These are phyloP conservation scores for Timema cristinae DNA, from an alignment of 2,888 invertebrate species.

Conservation along the genomic window DNA sequence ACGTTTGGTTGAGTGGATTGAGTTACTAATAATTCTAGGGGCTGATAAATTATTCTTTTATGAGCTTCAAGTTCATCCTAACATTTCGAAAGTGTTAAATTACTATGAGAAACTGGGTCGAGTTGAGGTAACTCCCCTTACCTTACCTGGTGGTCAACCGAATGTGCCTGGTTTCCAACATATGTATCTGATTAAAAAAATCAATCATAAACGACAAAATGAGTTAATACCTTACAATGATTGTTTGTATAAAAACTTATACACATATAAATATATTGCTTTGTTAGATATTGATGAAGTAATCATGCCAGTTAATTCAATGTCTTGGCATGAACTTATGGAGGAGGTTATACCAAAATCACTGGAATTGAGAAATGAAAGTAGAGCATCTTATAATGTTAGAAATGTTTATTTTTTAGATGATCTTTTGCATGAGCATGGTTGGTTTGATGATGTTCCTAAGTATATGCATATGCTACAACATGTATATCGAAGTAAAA, in stretches of 20 bases:
- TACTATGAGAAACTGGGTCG: conserved; percentile 61
- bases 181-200: conserved; percentile 83
- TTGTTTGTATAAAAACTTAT: conserved; percentile 89
- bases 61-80: conserved; percentile 81
- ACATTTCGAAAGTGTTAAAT: conserved; percentile 76
- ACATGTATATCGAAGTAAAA: conserved; percentile 83
- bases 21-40: conserved; percentile 77
- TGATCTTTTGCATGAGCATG: conserved; percentile 75
- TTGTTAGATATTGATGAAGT: conserved; percentile 92
- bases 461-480: conserved; percentile 91
- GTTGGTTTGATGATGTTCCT: conserved; percentile 74
- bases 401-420: conserved; percentile 91
- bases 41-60: conserved; percentile 91
- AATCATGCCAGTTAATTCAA: conserved; percentile 78
- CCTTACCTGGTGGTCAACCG: conserved; percentile 84
- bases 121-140: conserved; percentile 73
- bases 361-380: conserved; percentile 60
- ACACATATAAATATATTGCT: conserved; percentile 85
- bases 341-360: conserved; percentile 64
- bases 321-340: conserved; percentile 75
- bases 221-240: conserved; percentile 96
- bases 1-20: conserved; percentile 91
- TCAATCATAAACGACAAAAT: conserved; percentile 90
- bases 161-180: conserved; percentile 86
- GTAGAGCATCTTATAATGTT: conserved; percentile 78